A percentile compares a stretch with the other conserved stretches of the same genome.
These are phyloP conservation scores for Podarcis cretensis DNA, from an alignment of 2,113 vertebrate species.

Conservation along the genomic window DNA sequence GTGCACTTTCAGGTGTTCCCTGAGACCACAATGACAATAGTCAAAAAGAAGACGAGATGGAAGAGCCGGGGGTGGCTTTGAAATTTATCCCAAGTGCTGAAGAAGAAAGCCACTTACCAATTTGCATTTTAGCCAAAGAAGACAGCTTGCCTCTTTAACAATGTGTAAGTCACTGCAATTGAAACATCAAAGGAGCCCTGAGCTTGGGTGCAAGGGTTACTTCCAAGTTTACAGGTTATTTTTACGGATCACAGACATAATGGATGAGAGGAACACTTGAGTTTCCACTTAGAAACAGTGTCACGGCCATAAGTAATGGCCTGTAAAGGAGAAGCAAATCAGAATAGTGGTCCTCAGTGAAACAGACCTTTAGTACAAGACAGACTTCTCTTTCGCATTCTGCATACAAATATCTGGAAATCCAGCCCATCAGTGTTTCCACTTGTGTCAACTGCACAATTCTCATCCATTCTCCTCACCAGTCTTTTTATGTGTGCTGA, in stretches of 20 bases:
- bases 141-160: not conserved
- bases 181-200: not conserved
- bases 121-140: not conserved
- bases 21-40: not conserved
- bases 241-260: not conserved
- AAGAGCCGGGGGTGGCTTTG: not conserved
- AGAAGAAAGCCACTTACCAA: not conserved
- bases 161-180: too few species aligned
- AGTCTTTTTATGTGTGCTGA: slow-evolving; percentile 55
- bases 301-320: not conserved
- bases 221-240: not conserved
- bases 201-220: not conserved
- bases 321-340: not conserved
- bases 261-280: not conserved
- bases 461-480: rapidly evolving
- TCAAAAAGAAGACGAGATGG: not conserved
- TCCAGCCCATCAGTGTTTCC: rapidly evolving
- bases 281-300: not conserved
- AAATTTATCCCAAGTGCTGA: not conserved
- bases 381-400: not conserved
- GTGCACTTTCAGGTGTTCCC: not conserved
- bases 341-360: not conserved
- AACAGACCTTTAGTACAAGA: not conserved
- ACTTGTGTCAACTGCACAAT: slow-evolving; percentile 52
- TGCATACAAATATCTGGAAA: not conserved